Evolutionary conservation across 2,888 invertebrate genomes (phyloP), one percentile per base, ranked within the genome.

Genomic region (Ophion costatus): DNA sequence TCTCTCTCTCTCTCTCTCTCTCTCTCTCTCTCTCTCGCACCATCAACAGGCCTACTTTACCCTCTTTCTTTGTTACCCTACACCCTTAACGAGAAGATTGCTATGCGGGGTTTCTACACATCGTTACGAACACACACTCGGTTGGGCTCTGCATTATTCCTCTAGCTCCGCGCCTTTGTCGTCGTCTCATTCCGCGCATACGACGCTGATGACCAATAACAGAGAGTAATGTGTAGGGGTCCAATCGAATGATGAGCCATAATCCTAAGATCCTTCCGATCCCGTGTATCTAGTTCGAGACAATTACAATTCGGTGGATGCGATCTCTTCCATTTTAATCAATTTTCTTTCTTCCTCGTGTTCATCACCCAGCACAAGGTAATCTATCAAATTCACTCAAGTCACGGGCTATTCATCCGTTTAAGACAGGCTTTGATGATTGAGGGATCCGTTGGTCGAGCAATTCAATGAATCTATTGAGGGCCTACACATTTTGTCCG

Each of bases 1-100:
- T 90, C 90, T 87, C 87, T 84, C 81, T 90, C 90, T 87, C 87
- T 84, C 81, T 90, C 90, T 87, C 87, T 84, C 81, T 90, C 90
- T 87, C 87, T 83, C 81, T 90, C 89, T 87, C 87, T 84, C 81
- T 90, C 90, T 87, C 87, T 84, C 42, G 76, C 80, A 70, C 76
- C 80, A 77, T 83, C 83, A 83, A 86, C 82, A 71, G 61, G 69
- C 77, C 61, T 24, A 14, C 29, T 70, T 42, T 51, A 51, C 70
- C 59, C 70, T 70, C 61, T 59, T 78, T 70, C 64, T 73, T 80
- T 66, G 71, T 79, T 51, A n/a, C 6, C 20, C 38, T 38, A 57
- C 33, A 57, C 57, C 51, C 24, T 42, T 45, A 38, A 59, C 69
- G 59, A 45, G 45, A 29, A 56, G 70, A 71, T 51, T 70, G n/a